Evolutionary conservation across 1,140 invertebrate species (phyloP), one percentile per base, ranked within the genome.

Genomic region (Ladona fulva): DNA sequence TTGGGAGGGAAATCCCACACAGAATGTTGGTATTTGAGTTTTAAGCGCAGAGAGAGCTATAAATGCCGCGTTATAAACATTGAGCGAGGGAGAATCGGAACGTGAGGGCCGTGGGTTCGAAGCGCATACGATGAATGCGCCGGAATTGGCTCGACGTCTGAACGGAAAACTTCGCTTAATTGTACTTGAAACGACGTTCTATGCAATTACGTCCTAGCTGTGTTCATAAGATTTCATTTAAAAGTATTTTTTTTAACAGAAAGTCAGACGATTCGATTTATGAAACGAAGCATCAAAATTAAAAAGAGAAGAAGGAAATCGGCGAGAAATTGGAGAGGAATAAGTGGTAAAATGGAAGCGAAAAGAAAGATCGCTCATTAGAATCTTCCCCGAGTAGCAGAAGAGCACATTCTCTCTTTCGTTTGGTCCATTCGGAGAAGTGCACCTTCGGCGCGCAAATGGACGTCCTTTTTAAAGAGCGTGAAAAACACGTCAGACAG

Each of bases 341-440:
- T 66, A 19, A 22, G 52, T 19, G 14, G 52, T 1, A 22, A 22
- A 66, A 66, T 66, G 52, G n/a, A 19, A 22, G 52, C 14, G 52
- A 66, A 66, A 66, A 66, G 52, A 66, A 66, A 66, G 52, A 6
- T 66, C 52, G 52, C 52, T 66, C 52, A 66, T 66, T 66, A 66
- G 5, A 12, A 12, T 12, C 52, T 66, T 66, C 52, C 16, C 52
- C 12, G 52, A 66, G 52, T 66, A 22, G n/a, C n/a, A n/a, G n/a
- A n/a, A n/a, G n/a, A n/a, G n/a, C n/a, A n/a, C n/a, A n/a, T n/a
- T n/a, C n/a, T n/a, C n/a, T n/a, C n/a, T n/a, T n/a, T 22, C 52
- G 14, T 66, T 66, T 66, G 3, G 16, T 66, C 52, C 16, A 1
- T 19, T 66, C 29, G 29, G 29, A 37, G 29, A 37, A 37, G 29